Percentiles rank a stretch among this genome's conserved stretches.
phyloP scores from a whole-genome alignment of 2,888 invertebrate genomes.

The Watsonalla cultraria region DNA sequence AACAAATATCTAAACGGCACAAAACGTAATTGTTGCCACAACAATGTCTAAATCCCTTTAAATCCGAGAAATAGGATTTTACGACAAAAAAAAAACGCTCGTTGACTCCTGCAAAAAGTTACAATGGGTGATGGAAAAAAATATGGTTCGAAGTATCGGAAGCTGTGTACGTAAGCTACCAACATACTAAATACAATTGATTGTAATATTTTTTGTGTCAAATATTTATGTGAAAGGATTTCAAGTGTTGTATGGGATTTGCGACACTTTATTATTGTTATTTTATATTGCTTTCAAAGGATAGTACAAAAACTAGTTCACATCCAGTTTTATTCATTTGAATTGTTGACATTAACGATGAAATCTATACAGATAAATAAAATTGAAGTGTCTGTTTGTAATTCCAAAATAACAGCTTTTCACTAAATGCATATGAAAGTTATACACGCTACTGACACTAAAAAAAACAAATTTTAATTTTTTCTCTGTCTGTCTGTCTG shows the following conservation, averaged over 20 bases:
- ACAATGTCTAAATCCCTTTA: constrained; percentile 76
- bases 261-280: constrained; percentile 12
- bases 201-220: constrained; percentile 45
- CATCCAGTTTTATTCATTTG: too few species aligned
- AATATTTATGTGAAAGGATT: constrained; percentile 37
- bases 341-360: too few species aligned
- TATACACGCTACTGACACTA: too few species aligned
- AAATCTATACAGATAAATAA: too few species aligned
- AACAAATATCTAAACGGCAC: constrained; percentile 67
- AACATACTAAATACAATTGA: constrained; percentile 64
- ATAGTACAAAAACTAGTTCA: too few species aligned
- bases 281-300: not conserved
- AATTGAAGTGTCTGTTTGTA: too few species aligned
- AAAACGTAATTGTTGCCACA: constrained; percentile 73
- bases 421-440: too few species aligned
- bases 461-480: too few species aligned
- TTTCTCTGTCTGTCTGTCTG: too few species aligned
- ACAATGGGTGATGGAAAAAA: constrained; percentile 60
- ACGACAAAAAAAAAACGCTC: constrained; percentile 61
- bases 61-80: constrained; percentile 76
- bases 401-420: too few species aligned
- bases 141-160: constrained; percentile 38
- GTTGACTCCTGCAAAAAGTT: constrained; percentile 68
- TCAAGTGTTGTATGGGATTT: constrained; percentile 33
- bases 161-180: constrained; percentile 60